A percentile compares a stretch with the other conserved stretches of the same genome.
Conservation (phyloP, 2,797 vertebrate species). For the Alosa sapidissima region DNA sequence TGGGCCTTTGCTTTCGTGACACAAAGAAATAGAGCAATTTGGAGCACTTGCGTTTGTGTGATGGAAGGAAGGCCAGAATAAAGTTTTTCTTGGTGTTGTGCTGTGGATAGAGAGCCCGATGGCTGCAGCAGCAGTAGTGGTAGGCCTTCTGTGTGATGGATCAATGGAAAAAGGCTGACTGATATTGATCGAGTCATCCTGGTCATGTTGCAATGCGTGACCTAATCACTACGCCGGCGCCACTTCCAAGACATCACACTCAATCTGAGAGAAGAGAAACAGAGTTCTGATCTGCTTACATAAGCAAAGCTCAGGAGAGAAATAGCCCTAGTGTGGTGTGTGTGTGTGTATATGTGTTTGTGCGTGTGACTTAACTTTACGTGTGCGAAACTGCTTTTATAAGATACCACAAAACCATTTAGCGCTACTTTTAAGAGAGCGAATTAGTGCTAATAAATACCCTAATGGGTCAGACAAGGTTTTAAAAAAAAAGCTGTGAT, state of each 20-base stretch:
- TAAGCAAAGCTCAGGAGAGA: not conserved
- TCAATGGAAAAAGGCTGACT: not conserved
- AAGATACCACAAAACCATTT: constrained; percentile 4
- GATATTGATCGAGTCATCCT: constrained; percentile 13
- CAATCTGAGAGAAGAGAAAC: constrained; percentile 17
- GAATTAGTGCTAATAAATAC: constrained; percentile 18
- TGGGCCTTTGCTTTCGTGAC: not conserved
- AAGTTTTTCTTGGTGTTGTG: constrained; percentile 46
- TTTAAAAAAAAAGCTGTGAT: not conserved
- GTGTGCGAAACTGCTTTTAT: constrained; percentile 10
- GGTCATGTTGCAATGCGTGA: not conserved
- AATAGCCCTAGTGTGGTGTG: not conserved
- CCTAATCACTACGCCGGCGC: not conserved
- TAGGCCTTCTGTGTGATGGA: not conserved
- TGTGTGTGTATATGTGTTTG: not conserved
- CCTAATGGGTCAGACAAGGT: constrained; percentile 22
- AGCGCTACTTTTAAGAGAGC: not conserved
- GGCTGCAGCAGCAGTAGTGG: not conserved
- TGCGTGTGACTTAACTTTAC: not conserved
- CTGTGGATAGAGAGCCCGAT: not conserved
- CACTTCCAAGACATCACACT: not conserved
- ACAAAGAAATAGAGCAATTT: constrained; percentile 8
- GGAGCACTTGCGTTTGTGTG: constrained; percentile 11
- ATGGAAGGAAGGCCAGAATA: constrained; percentile 39
- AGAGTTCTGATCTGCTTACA: not conserved